Evolutionary conservation across 2,797 vertebrate genomes (phyloP).

Genomic region (Sebastes nivosus): DNA sequence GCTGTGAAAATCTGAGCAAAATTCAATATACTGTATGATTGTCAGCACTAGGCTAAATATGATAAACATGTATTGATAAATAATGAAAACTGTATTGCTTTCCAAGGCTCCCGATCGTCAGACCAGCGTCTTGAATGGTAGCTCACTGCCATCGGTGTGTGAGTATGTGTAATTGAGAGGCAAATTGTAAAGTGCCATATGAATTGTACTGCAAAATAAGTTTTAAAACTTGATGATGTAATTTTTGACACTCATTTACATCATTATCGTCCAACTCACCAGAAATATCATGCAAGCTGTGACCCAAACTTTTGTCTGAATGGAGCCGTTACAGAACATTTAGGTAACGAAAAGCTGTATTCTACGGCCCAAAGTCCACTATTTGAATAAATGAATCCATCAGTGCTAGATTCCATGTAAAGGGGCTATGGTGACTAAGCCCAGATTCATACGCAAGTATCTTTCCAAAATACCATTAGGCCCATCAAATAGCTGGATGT

Average conservation of each 20-base stretch:
- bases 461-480: conserved; percentile 1
- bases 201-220: background rate
- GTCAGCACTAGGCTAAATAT: no score
- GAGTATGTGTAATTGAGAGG: background rate
- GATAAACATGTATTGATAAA: no score
- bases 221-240: background rate
- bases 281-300: background rate
- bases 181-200: no score
- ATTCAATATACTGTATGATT: no score
- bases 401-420: background rate
- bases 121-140: background rate
- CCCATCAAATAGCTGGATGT: background rate
- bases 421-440: background rate
- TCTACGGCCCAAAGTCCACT: background rate
- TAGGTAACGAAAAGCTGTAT: background rate
- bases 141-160: background rate
- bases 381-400: conserved; percentile 10
- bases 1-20: no score
- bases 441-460: background rate
- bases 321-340: background rate
- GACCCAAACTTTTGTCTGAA: background rate
- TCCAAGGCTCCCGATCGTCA: background rate
- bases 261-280: background rate
- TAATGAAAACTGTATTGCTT: no score
- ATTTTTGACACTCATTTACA: background rate